phyloP scores from a whole-genome alignment of 92 coral and sea anemone genomes.

The Nematostella vectensis region DNA sequence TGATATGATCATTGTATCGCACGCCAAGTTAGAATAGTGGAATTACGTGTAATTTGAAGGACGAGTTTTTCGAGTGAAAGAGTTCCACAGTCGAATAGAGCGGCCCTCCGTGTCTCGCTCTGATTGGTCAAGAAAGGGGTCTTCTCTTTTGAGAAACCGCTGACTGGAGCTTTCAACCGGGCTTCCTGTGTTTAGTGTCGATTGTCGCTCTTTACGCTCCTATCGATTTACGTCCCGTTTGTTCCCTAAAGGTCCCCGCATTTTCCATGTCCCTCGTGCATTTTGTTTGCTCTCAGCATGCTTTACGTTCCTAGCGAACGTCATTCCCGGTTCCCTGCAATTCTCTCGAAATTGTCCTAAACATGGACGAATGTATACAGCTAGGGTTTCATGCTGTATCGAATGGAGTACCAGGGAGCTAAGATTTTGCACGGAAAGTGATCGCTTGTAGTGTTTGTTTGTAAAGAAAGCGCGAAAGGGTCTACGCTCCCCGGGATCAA shows the following conservation, averaged over 20 bases:
- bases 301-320: constrained; percentile 11
- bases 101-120: constrained; percentile 93
- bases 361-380: background rate
- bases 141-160: constrained; percentile 37
- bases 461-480: background rate
- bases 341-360: background rate
- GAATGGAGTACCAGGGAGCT: background rate
- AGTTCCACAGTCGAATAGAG: constrained; percentile 52
- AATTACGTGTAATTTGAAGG: too few relatives aligned
- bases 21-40: too few relatives aligned
- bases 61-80: constrained; percentile 5
- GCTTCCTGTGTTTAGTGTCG: too few relatives aligned
- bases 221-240: too few relatives aligned
- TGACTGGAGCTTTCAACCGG: too few relatives aligned
- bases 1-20: constrained; percentile 12
- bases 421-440: background rate
- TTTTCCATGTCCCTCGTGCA: constrained; percentile 35
- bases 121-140: constrained; percentile 58
- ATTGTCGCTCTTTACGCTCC: too few relatives aligned
- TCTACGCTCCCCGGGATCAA: constrained; percentile 17
- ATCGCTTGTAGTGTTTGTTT: constrained; percentile 8
- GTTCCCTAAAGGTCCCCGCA: constrained; percentile 2
- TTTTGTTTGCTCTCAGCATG: constrained; percentile 24
- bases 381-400: background rate
- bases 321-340: constrained; percentile 1